A percentile compares a stretch with the other conserved stretches of the same genome.
phyloP scores from a whole-genome alignment of 64 coral and sea anemone genomes.

The Astreopora myriophthalma region DNA sequence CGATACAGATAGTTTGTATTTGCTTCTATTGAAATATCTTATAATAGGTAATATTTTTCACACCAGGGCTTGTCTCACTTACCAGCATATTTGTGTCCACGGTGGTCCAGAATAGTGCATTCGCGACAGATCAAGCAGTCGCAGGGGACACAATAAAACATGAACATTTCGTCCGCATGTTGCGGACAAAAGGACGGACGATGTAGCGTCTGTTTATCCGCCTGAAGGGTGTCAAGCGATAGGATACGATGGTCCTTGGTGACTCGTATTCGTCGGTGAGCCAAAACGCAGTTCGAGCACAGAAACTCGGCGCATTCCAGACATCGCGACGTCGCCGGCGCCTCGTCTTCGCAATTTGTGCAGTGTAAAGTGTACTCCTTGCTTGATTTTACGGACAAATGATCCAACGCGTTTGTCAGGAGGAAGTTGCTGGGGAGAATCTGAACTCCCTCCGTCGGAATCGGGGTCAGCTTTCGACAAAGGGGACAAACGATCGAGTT shows the following conservation, averaged over 20 bases:
- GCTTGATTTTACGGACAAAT: slow-evolving; percentile 89
- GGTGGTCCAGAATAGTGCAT: slow-evolving; percentile 92
- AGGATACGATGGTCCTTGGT: slow-evolving; percentile 96
- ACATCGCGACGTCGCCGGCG: slow-evolving; percentile 86
- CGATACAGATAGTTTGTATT: too few relatives aligned
- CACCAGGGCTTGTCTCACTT: not conserved
- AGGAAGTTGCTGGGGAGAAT: slow-evolving; percentile 72
- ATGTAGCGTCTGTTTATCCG: slow-evolving; percentile 83
- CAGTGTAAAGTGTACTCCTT: slow-evolving; percentile 89
- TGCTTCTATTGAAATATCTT: too few relatives aligned
- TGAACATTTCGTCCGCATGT: slow-evolving; percentile 85
- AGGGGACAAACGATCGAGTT: slow-evolving; percentile 85
- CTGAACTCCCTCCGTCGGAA: slow-evolving; percentile 52
- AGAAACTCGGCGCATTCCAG: slow-evolving; percentile 96
- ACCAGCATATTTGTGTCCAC: slow-evolving; percentile 93
- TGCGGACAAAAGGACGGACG: slow-evolving; percentile 84
- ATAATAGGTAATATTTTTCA: too few relatives aligned
- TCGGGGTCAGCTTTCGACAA: slow-evolving; percentile 86
- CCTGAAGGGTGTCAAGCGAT: slow-evolving; percentile 85
- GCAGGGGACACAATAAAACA: slow-evolving; percentile 86
- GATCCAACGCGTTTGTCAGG: slow-evolving; percentile 84
- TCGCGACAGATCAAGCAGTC: slow-evolving; percentile 92
- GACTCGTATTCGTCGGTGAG: slow-evolving; percentile 89
- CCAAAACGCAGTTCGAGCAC: slow-evolving; percentile 88
- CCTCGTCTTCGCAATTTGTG: slow-evolving; percentile 90